These are phyloP conservation scores for Pangasius djambal DNA, from an alignment of 2,797 vertebrate genomes.

Conservation along the genomic window DNA sequence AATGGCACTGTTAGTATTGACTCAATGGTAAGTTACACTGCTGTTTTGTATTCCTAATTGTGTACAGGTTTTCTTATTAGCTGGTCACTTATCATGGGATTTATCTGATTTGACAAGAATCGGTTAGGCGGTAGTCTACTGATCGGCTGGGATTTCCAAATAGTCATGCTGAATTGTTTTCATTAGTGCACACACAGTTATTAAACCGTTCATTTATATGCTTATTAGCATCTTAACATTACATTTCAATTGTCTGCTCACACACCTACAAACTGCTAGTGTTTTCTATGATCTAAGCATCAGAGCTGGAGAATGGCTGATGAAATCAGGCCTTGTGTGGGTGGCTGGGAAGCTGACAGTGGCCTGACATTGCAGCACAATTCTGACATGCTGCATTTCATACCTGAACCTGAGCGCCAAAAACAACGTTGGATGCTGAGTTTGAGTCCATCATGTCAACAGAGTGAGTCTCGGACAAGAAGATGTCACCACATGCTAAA, in stretches of 20 bases:
- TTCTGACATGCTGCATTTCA: slow-evolving; percentile 53
- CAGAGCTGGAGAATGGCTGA: slow-evolving; percentile 36
- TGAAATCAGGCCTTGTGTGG: slow-evolving; percentile 51
- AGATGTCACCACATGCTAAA: slow-evolving; percentile 54
- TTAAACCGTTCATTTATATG: neutral
- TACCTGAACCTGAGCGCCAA: slow-evolving; percentile 49
- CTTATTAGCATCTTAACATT: neutral
- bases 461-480: slow-evolving; percentile 30
- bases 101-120: neutral
- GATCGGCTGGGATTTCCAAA: neutral
- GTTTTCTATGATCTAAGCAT: slow-evolving; percentile 36
- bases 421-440: slow-evolving; percentile 38
- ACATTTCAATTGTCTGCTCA: slow-evolving; percentile 22
- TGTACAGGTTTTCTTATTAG: neutral
- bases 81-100: neutral
- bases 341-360: slow-evolving; percentile 45
- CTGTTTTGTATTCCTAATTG: neutral
- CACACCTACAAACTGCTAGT: neutral
- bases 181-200: neutral
- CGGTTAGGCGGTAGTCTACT: neutral
- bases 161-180: neutral
- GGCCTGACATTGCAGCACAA: slow-evolving; percentile 47
- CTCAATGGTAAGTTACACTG: too few relatives aligned
- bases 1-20: neutral
- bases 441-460: slow-evolving; percentile 53